Percentiles rank a stretch among this genome's conserved stretches.
phyloP scores from a whole-genome alignment of 1,140 invertebrate genomes.

The Saccostrea echinata region DNA sequence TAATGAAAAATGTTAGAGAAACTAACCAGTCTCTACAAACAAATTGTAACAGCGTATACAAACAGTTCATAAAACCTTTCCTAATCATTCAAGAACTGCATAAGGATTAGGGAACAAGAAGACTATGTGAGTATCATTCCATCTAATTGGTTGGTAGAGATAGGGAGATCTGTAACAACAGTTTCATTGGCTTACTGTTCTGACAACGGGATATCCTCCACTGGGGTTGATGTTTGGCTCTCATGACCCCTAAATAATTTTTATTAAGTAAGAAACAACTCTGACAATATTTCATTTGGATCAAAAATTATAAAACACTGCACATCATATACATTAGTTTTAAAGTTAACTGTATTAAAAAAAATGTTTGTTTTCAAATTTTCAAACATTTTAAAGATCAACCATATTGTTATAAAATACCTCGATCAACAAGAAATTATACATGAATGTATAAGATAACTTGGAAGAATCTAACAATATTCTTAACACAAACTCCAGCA shows the following conservation, averaged over 20 bases:
- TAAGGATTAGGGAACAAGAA: constrained; percentile 9
- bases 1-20: background rate
- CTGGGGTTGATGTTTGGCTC: background rate
- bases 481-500: background rate
- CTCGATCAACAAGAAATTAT: background rate
- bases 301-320: too few species aligned
- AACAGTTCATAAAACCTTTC: background rate
- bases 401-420: background rate
- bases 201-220: constrained; percentile 23
- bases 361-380: background rate
- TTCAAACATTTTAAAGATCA: background rate
- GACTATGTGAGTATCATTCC: constrained; percentile 22
- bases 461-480: background rate
- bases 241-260: constrained; percentile 36
- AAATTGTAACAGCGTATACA: background rate
- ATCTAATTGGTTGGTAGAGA: constrained; percentile 21
- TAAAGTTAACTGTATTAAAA: background rate
- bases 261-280: background rate
- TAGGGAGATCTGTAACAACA: constrained; percentile 22
- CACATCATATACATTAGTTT: too few species aligned
- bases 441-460: background rate
- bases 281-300: too few species aligned
- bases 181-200: constrained; percentile 43
- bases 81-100: constrained; percentile 2
- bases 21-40: background rate